Base-by-base conservation (phyloP, 2,888 invertebrate species). In the Clunio marinus region DNA sequence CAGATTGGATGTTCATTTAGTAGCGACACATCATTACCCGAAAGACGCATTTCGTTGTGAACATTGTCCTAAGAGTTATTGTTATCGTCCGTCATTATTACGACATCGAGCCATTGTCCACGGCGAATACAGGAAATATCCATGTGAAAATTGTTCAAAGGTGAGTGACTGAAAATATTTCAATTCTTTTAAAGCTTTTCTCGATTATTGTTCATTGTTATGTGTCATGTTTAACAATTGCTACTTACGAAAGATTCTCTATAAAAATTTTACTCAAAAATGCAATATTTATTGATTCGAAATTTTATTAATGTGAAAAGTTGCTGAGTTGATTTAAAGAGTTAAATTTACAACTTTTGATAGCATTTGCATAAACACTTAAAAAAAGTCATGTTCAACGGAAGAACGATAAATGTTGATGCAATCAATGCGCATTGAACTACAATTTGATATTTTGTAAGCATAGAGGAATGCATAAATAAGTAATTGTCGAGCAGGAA, bases 91-190 rank as follows among this genome's bases (percentile, higher is more conserved):
- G 0, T 83, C 91, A 71, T 81, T 94, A 67, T 85, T 91, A 70
- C 86, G 91, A 62, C 96, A 96, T 78, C 87, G 91, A 69, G 88
- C 91, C 1, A 81, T 89, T 59, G 85, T 85, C 45, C 92, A 93
- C 78, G 89, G 91, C 25, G 88, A 90, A 76, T 85, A 88, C 70
- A 85, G 91, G 73, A 90, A 91, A 76, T 96, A 93, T 79, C 88
- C 91, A 71, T 96, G 96, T 81, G 96, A 96, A 77, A 94, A 95
- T 77, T 93, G 93, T 76, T 84, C 88, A 72, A 91, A 90, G 86
- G 89, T 90, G 80, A 81, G 82, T 76, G n/a, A n/a, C 10, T 22
- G 20, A 28, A 28, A n/a, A n/a, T n/a, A n/a, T n/a, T 59, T 59
- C 35, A 35, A 32, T 28, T 35, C 35, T 59, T 35, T 35, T n/a